Base-by-base conservation (phyloP, 2,113 vertebrate genomes). In the Rhinopomastus cyanomelas region DNA sequence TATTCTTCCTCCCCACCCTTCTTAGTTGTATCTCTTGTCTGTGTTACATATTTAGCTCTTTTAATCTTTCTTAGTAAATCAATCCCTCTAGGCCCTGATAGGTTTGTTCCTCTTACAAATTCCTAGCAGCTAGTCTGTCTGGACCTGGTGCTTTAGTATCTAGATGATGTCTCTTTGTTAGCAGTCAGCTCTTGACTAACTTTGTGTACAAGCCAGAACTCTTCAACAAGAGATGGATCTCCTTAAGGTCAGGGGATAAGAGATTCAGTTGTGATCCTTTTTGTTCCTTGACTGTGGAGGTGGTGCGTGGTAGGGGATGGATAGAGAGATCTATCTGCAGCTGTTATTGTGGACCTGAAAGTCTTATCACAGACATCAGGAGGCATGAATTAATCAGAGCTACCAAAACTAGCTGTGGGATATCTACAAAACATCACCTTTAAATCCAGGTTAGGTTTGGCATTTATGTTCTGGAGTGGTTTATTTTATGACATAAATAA, bases 11-110 rank as follows among this genome's bases (percentile, higher is more conserved):
- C 94, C 73, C 86, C 89, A 89, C 91, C 83, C 88, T 93, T 87
- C 74, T 93, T 91, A 73, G 86, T 93, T 91, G 67, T 87, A 93
- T 92, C 92, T 96, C 90, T 88, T 87, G 88, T 86, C 90, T 93
- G 9, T 68, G 81, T 81, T 90, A 91, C 90, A 73, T 92, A 95
- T 95, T 92, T 96, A 95, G 94, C 74, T 95, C 88, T 95, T 95
- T 93, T 94, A 95, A 95, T 95, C 90, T 94, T 95, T 56, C 92
- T 82, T 84, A 68, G 86, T 95, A 95, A 94, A 96, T 95, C 92
- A 90, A 73, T 92, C 88, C 90, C 83, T 88, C 67, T 84, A 92
- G 92, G 86, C 86, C 81, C 25, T 0, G 2, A 87, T 90, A 2
- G 0, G 75, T 88, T 87, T 95, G 83, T 93, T 84, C 26, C 57